phyloP scores from a whole-genome alignment of 2,888 invertebrate genomes.

The Synergus laeviventris region DNA sequence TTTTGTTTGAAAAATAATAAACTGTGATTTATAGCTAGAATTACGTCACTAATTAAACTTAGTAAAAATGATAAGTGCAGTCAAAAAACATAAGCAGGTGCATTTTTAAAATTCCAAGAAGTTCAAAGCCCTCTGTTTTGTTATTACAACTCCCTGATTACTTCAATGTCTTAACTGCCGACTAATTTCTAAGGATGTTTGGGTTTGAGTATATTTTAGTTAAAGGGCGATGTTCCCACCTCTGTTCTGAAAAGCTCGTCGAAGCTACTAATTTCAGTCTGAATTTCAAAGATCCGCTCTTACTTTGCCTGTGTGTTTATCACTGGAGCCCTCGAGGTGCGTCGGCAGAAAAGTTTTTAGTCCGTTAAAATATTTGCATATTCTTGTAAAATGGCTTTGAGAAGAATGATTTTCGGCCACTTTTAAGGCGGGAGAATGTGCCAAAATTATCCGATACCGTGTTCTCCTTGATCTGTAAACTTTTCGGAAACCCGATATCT shows the following conservation, averaged over 20 bases:
- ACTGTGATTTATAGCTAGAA: no score
- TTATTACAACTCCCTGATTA: background rate
- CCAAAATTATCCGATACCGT: slow-evolving; percentile 21
- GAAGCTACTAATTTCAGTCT: slow-evolving; percentile 2
- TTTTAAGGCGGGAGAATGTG: background rate
- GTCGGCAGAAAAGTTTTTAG: slow-evolving; percentile 8
- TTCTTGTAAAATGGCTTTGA: slow-evolving; percentile 15
- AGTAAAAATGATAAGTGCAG: no score
- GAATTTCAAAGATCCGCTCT: background rate
- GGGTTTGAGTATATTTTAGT: background rate
- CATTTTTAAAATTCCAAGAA: background rate
- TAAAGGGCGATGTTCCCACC: background rate
- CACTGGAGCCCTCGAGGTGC: slow-evolving; percentile 24
- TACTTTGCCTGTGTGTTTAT: slow-evolving; percentile 4
- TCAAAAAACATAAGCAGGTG: background rate
- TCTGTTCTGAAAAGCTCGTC: background rate
- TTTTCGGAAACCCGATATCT: slow-evolving; percentile 58
- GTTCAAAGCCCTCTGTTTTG: background rate
- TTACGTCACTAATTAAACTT: no score
- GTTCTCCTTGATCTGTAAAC: slow-evolving; percentile 52
- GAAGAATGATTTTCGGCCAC: slow-evolving; percentile 6
- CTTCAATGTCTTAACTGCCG: background rate
- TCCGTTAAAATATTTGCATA: slow-evolving; percentile 22
- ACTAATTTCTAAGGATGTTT: background rate
- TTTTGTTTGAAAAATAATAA: no score